These are phyloP conservation scores for Notarius lentiginosus DNA, from an alignment of 2,113 vertebrate genomes.

Conservation along the genomic window DNA sequence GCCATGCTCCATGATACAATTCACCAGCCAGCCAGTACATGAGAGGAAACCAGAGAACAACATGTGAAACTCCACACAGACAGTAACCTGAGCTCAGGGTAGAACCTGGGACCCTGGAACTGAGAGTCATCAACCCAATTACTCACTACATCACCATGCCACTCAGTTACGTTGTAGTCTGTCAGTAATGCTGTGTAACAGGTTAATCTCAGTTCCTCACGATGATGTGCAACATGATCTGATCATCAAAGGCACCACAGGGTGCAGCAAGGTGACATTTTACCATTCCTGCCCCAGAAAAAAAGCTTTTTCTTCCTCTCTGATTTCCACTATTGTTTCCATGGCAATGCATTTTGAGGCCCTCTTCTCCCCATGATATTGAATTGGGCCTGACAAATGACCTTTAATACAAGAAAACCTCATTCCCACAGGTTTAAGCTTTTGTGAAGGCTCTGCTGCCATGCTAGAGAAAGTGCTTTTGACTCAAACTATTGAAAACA, in stretches of 20 bases:
- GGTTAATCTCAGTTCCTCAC: conserved; percentile 6
- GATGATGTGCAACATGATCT: not conserved
- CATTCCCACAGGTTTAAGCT: not conserved
- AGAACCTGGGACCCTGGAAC: not conserved
- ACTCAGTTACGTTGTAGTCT: not conserved
- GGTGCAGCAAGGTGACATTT: conserved; percentile 27
- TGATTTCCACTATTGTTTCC: conserved; percentile 25
- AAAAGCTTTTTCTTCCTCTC: conserved; percentile 13
- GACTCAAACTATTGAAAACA: not conserved
- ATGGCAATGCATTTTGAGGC: conserved; percentile 40
- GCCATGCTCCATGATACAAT: not conserved
- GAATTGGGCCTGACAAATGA: conserved; percentile 45
- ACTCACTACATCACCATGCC: not conserved
- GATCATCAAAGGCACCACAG: not conserved
- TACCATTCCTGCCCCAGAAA: conserved; percentile 3
- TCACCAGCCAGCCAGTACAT: not conserved
- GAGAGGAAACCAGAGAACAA: not conserved
- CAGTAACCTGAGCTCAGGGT: no score
- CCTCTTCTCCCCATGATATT: conserved; percentile 16
- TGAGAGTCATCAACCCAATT: not conserved
- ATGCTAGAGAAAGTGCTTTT: not conserved
- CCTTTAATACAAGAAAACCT: conserved; percentile 50
- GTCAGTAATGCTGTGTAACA: not conserved
- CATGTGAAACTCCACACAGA: not conserved
- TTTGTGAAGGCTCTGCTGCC: not conserved